Base-by-base conservation (phyloP, 2,797 vertebrate species). In the Gouania willdenowi region DNA sequence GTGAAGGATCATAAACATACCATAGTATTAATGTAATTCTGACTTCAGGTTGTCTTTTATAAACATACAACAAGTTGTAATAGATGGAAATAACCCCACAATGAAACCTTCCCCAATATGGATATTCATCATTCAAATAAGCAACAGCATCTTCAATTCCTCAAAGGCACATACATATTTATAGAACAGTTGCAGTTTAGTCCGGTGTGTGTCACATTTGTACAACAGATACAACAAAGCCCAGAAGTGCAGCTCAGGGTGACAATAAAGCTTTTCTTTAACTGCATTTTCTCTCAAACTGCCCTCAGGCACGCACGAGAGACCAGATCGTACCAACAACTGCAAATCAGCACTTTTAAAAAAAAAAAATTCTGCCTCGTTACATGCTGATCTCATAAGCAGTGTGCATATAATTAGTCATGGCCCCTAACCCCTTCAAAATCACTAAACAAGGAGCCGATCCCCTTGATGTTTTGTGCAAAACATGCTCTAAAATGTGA, bases 121-220 rank as follows among this genome's bases (percentile, higher is more conserved):
- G 64, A 75, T 78, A 75, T 68, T 67, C 41, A 76, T 64, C 53
- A 58, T 43, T 62, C 70, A 54, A 58, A 55, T 50, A 71, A 54
- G 43, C 61, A 73, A 60, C 47, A 68, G 60, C 46, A 68, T 55
- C 59, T 73, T 52, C 75, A 69, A 69, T 69, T 34, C 49, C 73
- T 73, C 49, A 40, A 57, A 82, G 73, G 72, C 50, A 57, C 63
- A 79, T 81, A 43, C 65, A 78, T 78, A 77, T 82, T 82, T 71
- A 81, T 81, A 60, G 42, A 47, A 65, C 51, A 55, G 67, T 60
- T 70, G 64, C 52, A 55, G 62, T 70, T 48, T 18, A 38, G 73
- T 76, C 75, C 66, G 69, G 59, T 71, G 60, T 66, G 44, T 69
- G 72, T 74, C 28, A 54, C 50, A 41, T 72, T 84, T 68, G 67